Base-by-base conservation (phyloP, 2,888 invertebrate genomes). In the Drosophila cognata region DNA sequence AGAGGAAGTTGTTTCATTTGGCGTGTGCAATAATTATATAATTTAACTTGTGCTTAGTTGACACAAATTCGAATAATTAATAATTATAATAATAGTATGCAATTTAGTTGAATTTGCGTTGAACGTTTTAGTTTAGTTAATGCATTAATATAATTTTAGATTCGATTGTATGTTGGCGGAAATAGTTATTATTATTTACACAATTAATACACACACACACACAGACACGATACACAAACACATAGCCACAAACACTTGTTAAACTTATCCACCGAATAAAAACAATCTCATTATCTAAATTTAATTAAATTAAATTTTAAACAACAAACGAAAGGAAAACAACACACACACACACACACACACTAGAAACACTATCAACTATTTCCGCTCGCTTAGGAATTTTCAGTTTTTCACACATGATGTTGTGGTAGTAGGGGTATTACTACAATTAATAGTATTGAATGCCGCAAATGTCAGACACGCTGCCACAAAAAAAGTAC, bases 241-340 rank as follows among this genome's bases (percentile, higher is more conserved):
- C 75, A 86, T 78, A 86, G 73, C 81, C 87, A 90, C 21, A 21
- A 21, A 21, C 21, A 21, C 90, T 86, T 86, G 89, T 90, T 90
- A 88, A 90, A 84, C 88, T 82, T 86, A 88, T 90, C 87, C 89
- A 90, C 89, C 88, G 90, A 86, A 90, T 82, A 78, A 74, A 81
- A 77, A 88, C 90, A 88, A 89, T 86, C 88, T 88, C 90, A 88
- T 88, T 89, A 82, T 78, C 76, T 70, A 81, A 88, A 80, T 85
- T 88, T 70, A 88, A 84, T 74, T 73, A 67, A 81, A 79, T 79
- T 76, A 65, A 68, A 78, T 80, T 64, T 64, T 62, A 70, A 68
- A 62, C 60, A 68, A 53, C 57, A 67, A 77, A 51, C 55, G 31
- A 58, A 61, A 61, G 52, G 65, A 58, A 58, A 62, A 68, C 65